Evolutionary conservation across 2,797 vertebrate species (phyloP).

Genomic region (Anabacerthia variegaticeps): DNA sequence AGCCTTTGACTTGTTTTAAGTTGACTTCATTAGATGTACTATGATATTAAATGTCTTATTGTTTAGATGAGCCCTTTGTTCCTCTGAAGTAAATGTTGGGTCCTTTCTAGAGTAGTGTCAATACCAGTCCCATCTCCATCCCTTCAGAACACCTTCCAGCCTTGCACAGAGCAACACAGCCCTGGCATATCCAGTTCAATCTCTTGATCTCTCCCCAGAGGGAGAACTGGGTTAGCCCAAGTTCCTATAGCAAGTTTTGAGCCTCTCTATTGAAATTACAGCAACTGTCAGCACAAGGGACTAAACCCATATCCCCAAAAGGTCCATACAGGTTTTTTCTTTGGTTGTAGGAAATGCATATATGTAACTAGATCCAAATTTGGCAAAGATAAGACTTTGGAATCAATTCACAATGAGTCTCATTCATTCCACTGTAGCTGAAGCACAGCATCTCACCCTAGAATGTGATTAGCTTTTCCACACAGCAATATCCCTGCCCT

Average conservation of each 20-base stretch:
- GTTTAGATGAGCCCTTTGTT: background rate
- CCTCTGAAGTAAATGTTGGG: background rate
- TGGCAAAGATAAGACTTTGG: background rate
- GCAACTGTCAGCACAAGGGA: background rate
- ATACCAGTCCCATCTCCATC: background rate
- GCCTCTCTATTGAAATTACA: background rate
- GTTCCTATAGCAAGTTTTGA: background rate
- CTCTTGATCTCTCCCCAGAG: background rate
- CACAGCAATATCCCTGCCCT: background rate
- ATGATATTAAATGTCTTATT: background rate
- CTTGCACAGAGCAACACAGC: background rate
- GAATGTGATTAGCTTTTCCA: background rate
- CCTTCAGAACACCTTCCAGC: background rate
- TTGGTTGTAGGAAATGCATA: background rate
- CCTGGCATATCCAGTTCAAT: background rate
- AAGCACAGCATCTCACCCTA: background rate
- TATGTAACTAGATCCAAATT: background rate
- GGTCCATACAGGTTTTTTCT: background rate
- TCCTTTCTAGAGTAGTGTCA: background rate
- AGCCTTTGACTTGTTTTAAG: background rate
- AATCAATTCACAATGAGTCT: conserved; percentile 18
- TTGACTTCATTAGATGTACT: background rate
- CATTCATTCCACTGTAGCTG: background rate
- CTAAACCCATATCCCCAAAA: background rate
- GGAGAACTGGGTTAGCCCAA: background rate